phyloP scores from a whole-genome alignment of 2,797 vertebrate species.

The Cynodonichthys magdalenae region DNA sequence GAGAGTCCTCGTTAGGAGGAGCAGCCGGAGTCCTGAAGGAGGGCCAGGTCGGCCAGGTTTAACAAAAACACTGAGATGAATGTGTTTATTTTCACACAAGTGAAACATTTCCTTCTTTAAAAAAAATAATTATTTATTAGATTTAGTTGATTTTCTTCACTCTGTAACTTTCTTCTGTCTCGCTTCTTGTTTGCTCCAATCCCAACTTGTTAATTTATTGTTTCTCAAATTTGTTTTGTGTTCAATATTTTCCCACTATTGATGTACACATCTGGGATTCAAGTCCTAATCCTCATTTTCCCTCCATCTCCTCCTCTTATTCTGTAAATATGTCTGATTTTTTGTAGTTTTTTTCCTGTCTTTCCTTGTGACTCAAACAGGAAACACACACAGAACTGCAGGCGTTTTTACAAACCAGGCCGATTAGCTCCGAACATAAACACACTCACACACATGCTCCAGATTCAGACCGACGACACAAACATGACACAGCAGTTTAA shows the following conservation, averaged over 20 bases:
- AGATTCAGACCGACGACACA: conserved; percentile 32
- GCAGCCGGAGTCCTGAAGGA: too few relatives aligned
- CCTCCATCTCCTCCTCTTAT: neutral
- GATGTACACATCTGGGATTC: conserved; percentile 4
- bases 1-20: too few relatives aligned
- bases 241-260: conserved; percentile 1
- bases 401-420: conserved; percentile 26
- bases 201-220: conserved; percentile 6
- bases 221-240: conserved; percentile 13
- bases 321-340: neutral
- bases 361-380: neutral
- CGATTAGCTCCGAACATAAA: conserved; percentile 31
- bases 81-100: too few relatives aligned
- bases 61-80: too few relatives aligned
- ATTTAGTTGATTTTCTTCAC: neutral
- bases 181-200: neutral
- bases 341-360: neutral
- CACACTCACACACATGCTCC: conserved; percentile 41
- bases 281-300: neutral
- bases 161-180: neutral
- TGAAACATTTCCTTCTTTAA: neutral
- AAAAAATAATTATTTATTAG: conserved; percentile 15
- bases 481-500: conserved; percentile 18
- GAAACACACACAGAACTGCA: conserved; percentile 1
- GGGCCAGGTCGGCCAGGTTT: too few relatives aligned